These are phyloP conservation scores for Wasmannia auropunctata DNA, from an alignment of 1,140 invertebrate species.

Conservation along the genomic window DNA sequence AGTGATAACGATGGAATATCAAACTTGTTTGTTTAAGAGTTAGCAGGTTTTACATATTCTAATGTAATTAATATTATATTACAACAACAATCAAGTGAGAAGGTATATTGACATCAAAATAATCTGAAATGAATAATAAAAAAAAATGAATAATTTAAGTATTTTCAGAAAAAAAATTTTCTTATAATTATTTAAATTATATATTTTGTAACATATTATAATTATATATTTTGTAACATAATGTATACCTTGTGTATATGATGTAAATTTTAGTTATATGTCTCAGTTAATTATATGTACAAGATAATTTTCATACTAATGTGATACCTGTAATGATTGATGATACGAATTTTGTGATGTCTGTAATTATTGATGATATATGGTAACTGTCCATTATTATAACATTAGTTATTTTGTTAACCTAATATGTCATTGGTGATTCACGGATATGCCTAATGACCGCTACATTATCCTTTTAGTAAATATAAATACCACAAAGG, in stretches of 20 bases:
- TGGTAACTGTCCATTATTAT: constrained; percentile 1
- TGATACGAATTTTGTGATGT: neutral
- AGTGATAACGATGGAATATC: neutral
- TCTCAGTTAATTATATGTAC: neutral
- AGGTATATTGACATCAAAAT: neutral
- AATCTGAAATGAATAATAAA: neutral
- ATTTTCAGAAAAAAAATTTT: neutral
- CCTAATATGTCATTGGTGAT: neutral
- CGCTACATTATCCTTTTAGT: neutral
- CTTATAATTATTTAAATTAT: neutral
- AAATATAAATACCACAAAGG: neutral
- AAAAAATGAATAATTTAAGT: neutral
- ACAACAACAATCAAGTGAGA: neutral
- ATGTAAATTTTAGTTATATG: neutral
- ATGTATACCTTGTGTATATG: neutral
- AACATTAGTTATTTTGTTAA: constrained; percentile 7
- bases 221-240: too few species aligned
- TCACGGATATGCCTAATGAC: neutral
- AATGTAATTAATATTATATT: neutral
- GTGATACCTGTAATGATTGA: constrained; percentile 9
- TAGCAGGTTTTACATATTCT: neutral
- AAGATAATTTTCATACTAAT: constrained; percentile 21
- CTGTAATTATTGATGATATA: constrained; percentile 29
- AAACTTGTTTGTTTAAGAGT: neutral
- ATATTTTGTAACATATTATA: too few species aligned